phyloP scores from a whole-genome alignment of 92 coral and sea anemone species.

The Paramuricea clavata region DNA sequence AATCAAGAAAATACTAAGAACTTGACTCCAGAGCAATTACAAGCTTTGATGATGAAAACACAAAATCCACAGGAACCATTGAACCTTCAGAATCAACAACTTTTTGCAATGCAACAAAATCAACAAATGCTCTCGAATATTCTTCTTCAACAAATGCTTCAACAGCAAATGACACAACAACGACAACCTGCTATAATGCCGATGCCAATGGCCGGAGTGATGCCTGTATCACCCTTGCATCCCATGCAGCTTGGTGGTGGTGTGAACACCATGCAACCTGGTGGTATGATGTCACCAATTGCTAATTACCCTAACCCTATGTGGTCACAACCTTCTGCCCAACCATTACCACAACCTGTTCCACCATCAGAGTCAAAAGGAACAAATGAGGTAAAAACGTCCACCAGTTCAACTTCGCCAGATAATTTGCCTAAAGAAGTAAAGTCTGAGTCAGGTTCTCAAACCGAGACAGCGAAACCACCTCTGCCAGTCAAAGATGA shows the following conservation, averaged over 20 bases:
- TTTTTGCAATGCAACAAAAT: conserved; percentile 40
- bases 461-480: not conserved
- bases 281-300: conserved; percentile 10
- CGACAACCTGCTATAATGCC: not conserved
- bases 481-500: conserved; percentile 35
- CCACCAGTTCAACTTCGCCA: not conserved
- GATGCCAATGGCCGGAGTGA: not conserved
- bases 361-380: not conserved
- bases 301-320: not conserved
- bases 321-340: conserved; percentile 10
- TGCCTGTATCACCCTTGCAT: not conserved
- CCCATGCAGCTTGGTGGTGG: conserved; percentile 11
- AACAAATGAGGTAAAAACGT: not conserved
- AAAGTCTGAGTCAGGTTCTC: not conserved
- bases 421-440: not conserved
- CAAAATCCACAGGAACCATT: conserved; percentile 31
- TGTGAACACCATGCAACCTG: not conserved
- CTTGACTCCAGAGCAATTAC: conserved; percentile 36
- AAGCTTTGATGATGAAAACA: not conserved
- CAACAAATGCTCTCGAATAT: conserved; percentile 32
- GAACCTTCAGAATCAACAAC: conserved; percentile 46
- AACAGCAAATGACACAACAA: conserved; percentile 42
- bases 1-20: conserved; percentile 12
- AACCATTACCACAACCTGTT: not conserved
- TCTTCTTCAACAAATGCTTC: conserved; percentile 42